Conservation (phyloP, 2,113 vertebrate genomes). For the Esox niger region DNA sequence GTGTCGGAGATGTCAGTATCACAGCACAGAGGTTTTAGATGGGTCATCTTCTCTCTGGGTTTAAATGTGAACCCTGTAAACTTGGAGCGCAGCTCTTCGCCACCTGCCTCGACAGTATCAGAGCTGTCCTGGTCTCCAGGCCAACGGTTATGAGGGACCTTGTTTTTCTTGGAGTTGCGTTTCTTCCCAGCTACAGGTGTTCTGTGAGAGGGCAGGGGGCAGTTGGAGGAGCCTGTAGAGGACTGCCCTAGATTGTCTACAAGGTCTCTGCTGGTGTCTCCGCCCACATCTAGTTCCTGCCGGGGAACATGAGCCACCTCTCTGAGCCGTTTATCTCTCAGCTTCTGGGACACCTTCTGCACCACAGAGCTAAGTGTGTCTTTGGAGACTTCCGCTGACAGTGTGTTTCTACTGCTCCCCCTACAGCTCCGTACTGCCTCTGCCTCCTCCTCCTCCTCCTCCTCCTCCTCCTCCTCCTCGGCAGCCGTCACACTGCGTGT, state of each 20-base stretch:
- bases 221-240: constrained; percentile 4
- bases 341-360: constrained; percentile 52
- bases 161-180: not conserved
- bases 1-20: not conserved
- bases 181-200: constrained; percentile 27
- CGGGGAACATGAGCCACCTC: constrained; percentile 15
- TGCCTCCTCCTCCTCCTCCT: constrained; percentile 8
- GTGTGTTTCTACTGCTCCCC: not conserved
- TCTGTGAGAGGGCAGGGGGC: constrained; percentile 21
- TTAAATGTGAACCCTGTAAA: constrained; percentile 64
- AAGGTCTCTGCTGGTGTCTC: not conserved
- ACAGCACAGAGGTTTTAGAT: constrained; percentile 5
- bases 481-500: not conserved
- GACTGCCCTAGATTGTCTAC: constrained; percentile 1
- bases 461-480: not conserved
- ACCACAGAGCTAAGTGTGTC: constrained; percentile 15
- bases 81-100: constrained; percentile 24
- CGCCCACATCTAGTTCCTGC: not conserved
- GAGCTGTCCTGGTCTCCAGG: not conserved
- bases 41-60: constrained; percentile 43
- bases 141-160: not conserved
- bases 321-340: constrained; percentile 40
- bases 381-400: not conserved
- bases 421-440: not conserved
- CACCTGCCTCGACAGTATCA: not conserved